phyloP scores from a whole-genome alignment of 2,888 invertebrate species.

The Allophyes oxyacanthae region DNA sequence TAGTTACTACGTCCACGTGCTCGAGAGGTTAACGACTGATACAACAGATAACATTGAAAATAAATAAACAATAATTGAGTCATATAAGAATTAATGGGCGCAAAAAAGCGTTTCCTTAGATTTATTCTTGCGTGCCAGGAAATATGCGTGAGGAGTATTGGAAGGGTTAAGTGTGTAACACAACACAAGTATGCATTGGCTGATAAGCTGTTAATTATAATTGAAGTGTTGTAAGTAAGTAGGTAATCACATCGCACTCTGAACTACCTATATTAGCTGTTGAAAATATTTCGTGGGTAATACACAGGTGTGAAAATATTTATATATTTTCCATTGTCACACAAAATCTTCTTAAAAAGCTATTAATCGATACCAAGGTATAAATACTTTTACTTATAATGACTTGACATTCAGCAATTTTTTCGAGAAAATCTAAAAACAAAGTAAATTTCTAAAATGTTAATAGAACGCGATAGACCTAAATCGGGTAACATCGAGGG shows the following conservation, averaged over 20 bases:
- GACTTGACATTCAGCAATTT: neutral
- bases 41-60: conserved; percentile 82
- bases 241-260: neutral
- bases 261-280: no score
- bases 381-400: neutral
- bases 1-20: conserved; percentile 85
- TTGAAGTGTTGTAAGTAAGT: conserved; percentile 3
- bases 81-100: conserved; percentile 38
- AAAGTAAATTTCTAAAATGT: no score
- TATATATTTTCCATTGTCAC: neutral
- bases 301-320: no score
- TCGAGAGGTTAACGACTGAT: conserved; percentile 86
- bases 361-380: no score
- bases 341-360: neutral
- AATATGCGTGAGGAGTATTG: conserved; percentile 11
- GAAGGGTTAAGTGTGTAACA: conserved; percentile 36
- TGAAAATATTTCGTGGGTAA: no score
- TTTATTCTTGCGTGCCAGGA: neutral
- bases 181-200: conserved; percentile 16
- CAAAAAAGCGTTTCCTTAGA: conserved; percentile 19
- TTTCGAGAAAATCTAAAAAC: no score
- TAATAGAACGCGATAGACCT: neutral
- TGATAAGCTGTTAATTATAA: conserved; percentile 5
- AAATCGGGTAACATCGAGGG: no score
- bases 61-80: conserved; percentile 80